Conservation (phyloP, 2,888 invertebrate species). For the Plebejus melissa region DNA sequence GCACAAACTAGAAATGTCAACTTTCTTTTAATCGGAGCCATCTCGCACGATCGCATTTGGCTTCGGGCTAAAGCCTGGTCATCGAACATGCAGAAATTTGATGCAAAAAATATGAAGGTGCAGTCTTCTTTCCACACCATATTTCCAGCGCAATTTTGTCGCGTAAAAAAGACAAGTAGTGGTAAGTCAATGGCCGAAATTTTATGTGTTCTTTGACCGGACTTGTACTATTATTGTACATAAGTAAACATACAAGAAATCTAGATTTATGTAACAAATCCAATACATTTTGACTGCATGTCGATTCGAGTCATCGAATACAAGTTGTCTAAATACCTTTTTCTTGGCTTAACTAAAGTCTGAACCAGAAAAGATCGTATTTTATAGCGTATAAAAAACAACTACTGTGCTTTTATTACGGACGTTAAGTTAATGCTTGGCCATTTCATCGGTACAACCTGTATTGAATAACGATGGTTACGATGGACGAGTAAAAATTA, state of each 20-base stretch:
- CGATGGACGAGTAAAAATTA: background rate
- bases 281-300: too few relatives aligned
- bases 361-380: background rate
- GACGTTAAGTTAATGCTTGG: constrained; percentile 1
- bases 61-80: background rate
- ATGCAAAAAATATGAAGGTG: too few relatives aligned
- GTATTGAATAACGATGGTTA: background rate
- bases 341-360: background rate
- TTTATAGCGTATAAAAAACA: background rate
- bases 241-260: too few relatives aligned
- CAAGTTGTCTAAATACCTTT: too few relatives aligned
- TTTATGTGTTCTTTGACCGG: too few relatives aligned
- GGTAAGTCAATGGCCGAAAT: too few relatives aligned
- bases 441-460: background rate
- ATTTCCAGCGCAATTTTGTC: too few relatives aligned
- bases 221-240: too few relatives aligned
- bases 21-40: background rate
- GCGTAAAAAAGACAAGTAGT: too few relatives aligned
- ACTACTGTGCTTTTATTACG: constrained; percentile 6
- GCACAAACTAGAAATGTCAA: constrained; percentile 23
- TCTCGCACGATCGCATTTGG: background rate
- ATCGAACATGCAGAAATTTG: background rate
- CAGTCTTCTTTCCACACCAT: too few relatives aligned
- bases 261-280: too few relatives aligned
- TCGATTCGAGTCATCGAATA: too few relatives aligned